phyloP scores from a whole-genome alignment of 2,113 vertebrate species.

The Craseonycteris thonglongyai region DNA sequence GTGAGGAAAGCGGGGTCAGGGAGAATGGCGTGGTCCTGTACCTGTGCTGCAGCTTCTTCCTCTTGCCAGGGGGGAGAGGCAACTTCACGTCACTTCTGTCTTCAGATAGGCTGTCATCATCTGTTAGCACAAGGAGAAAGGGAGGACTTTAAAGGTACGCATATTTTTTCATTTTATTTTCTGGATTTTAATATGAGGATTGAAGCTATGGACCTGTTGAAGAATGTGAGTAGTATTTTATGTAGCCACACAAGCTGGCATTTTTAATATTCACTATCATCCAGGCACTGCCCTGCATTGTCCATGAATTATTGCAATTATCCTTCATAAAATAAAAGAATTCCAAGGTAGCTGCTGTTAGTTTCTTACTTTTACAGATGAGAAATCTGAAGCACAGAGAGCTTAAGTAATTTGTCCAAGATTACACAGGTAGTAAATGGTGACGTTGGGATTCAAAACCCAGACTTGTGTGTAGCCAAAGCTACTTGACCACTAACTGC shows the following conservation, averaged over 20 bases:
- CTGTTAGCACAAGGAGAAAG: conserved; percentile 74
- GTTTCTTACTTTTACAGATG: neutral
- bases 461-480: neutral
- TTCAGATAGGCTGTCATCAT: conserved; percentile 85
- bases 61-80: conserved; percentile 81
- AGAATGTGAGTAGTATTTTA: neutral
- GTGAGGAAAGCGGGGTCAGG: neutral
- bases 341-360: neutral
- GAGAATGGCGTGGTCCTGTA: conserved; percentile 54
- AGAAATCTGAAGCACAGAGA: neutral
- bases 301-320: neutral
- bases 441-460: neutral
- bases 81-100: conserved; percentile 84
- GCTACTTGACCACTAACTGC: neutral
- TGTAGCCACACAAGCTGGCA: no score
- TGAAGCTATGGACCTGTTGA: neutral
- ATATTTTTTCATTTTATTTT: neutral
- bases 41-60: conserved; percentile 95
- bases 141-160: neutral
- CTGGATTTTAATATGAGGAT: neutral
- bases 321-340: neutral
- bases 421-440: neutral
- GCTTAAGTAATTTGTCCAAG: neutral
- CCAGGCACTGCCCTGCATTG: neutral
- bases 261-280: neutral